Evolutionary conservation across 1,140 invertebrate genomes (phyloP), one percentile per base, ranked within the genome.

Genomic region (Bombus vancouverensis): DNA sequence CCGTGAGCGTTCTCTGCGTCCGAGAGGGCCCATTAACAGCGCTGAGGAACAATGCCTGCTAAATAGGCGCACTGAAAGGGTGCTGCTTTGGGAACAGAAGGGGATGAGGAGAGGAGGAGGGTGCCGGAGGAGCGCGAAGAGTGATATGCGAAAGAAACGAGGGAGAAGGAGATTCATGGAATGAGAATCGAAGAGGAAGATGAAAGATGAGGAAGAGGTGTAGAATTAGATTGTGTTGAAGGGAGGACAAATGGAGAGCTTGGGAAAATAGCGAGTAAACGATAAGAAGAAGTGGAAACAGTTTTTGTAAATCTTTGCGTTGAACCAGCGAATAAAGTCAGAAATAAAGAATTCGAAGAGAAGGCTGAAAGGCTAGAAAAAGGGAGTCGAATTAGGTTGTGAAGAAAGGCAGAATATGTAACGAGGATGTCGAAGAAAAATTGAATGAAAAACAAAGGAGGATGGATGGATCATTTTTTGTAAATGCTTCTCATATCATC

Each of bases 1-100:
- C 59, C 28, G 12, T 13, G 59, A n/a, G 10, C 28, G 44, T 32
- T 42, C 25, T 53, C 34, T 34, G 70, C 70, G 70, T 68, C 32
- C 70, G 72, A 57, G 73, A 57, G 73, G 73, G 37, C 74, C 82
- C 82, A 77, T 83, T 83, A 83, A 68, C 82, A n/a, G 53, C 47
- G 75, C 62, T 10, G 59, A 32, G 47, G 37, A 79, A 79, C 82
- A 84, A 84, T 84, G 66, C 34, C 59, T 68, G 42, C 62, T 83
- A 83, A 83, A 83, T 68, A 83, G 73, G 9, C 73, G 77, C 47
- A n/a, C 15, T 5, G 53, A 62, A 53, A 57, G 65, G 66, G 66
- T 81, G 44, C 22, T n/a, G 57, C 25, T 42, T 37, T 12, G 47
- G 53, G 25, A n/a, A 34, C 25, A 28, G 75, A 47, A 70, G 13